Conservation (phyloP, 2,888 invertebrate species). For the Netelia virgata region DNA sequence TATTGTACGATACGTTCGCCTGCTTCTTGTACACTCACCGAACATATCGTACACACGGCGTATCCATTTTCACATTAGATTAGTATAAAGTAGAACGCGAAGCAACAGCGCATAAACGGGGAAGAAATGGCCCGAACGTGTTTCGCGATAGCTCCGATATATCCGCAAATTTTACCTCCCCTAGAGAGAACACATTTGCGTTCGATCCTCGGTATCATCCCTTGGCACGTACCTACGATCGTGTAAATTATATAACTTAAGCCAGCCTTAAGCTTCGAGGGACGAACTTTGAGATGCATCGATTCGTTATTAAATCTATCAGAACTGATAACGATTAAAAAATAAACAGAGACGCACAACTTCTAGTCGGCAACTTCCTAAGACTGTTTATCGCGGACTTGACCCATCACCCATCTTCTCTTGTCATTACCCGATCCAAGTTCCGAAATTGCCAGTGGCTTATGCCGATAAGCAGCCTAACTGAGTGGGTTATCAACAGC, state of each 20-base stretch:
- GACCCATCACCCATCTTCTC: neutral
- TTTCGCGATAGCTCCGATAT: slow-evolving; percentile 24
- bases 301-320: too few relatives aligned
- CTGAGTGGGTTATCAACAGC: slow-evolving; percentile 70
- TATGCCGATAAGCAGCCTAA: slow-evolving; percentile 56
- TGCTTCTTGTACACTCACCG: too few relatives aligned
- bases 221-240: neutral
- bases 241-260: neutral
- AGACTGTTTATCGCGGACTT: neutral
- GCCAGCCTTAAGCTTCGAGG: too few relatives aligned
- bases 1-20: too few relatives aligned
- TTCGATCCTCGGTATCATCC: neutral
- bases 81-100: slow-evolving; percentile 11
- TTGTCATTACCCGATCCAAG: slow-evolving; percentile 11
- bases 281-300: too few relatives aligned
- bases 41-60: neutral
- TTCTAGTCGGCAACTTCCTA: neutral
- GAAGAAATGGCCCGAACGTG: slow-evolving; percentile 55
- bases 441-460: slow-evolving; percentile 50
- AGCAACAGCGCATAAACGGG: slow-evolving; percentile 34
- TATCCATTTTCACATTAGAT: neutral
- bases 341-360: too few relatives aligned
- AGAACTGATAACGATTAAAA: too few relatives aligned
- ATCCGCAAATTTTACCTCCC: neutral
- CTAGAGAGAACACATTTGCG: slow-evolving; percentile 15